Base-by-base conservation (phyloP, 2,113 vertebrate species). In the Plectropomus leopardus region DNA sequence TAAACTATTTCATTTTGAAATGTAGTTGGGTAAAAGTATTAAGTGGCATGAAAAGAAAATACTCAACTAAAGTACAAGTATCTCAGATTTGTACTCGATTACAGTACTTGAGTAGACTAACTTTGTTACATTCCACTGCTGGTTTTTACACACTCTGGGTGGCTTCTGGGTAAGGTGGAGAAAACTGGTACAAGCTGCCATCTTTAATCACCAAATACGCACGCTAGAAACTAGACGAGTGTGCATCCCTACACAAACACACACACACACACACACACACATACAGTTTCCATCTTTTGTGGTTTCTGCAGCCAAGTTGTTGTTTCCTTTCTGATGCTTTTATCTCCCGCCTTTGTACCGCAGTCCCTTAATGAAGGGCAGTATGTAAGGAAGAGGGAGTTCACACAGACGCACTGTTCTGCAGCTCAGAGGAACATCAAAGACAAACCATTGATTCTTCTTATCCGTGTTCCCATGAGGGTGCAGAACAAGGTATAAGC, bases 291-390 rank as follows among this genome's bases (percentile, higher is more conserved):
- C 68, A 57, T 82, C 59, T 85, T 89, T 75, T 86, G 72, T 78
- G 73, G 80, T 84, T 86, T 82, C 54, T 83, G 76, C 32, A 80
- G 87, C 85, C 79, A 80, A 90, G 85, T 78, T 89, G 88, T 88
- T 89, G 88, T 89, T 92, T 92, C 77, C 86, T 79, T 58, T 88
- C 80, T 74, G 80, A 80, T 63, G 86, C 88, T 91, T 92, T 92
- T 77, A 92, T 89, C 83, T 82, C 76, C 28, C 40, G n/a, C 14
- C 85, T 77, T 85, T 87, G 85, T 91, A 84, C 65, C 74, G 3
- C 75, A 72, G 91, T 82, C 61, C 64, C 86, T 69, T 92, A 90
- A 94, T 88, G 76, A 92, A 92, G 87, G 83, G 65, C 85, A 90
- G 78, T 61, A 40, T 76, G 78, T 78, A 64, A 84, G 77, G 76